These are phyloP conservation scores for Tetramorium parvispinum DNA, from an alignment of 1,140 invertebrate species.

Conservation along the genomic window DNA sequence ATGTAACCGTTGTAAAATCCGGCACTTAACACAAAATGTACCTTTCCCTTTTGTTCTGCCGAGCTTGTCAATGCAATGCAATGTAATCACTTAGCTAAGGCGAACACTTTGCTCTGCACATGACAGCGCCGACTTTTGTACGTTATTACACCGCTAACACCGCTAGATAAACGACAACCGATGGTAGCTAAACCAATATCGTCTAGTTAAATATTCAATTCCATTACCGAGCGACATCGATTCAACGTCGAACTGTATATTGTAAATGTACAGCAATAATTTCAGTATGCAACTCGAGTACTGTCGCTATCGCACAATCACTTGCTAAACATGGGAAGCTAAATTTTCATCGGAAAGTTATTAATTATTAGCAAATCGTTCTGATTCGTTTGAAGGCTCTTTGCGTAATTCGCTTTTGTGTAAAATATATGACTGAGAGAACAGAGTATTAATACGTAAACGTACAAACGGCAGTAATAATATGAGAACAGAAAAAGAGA, in stretches of 20 bases:
- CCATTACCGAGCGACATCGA: slow-evolving; percentile 42
- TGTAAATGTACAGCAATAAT: neutral
- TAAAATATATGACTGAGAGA: neutral
- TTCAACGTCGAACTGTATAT: slow-evolving; percentile 32
- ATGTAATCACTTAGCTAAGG: slow-evolving; percentile 31
- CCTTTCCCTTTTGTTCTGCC: neutral
- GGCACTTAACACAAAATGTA: neutral
- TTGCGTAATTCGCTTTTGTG: neutral
- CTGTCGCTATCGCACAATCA: slow-evolving; percentile 7
- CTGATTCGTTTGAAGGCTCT: neutral
- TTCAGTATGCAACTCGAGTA: slow-evolving; percentile 8
- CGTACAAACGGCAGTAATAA: neutral
- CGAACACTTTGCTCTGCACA: neutral
- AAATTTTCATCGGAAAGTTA: neutral
- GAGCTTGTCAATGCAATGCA: neutral
- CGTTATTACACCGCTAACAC: neutral
- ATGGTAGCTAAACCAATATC: slow-evolving; percentile 38
- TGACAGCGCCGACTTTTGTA: slow-evolving; percentile 27
- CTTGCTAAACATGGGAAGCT: neutral
- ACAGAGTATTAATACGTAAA: neutral
- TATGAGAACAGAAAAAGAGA: neutral
- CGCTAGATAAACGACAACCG: slow-evolving; percentile 36
- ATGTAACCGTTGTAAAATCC: slow-evolving; percentile 26
- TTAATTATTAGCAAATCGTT: neutral
- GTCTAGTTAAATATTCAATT: slow-evolving; percentile 44